These are phyloP conservation scores for Clanis bilineata DNA, from an alignment of 2,888 invertebrate genomes.

Conservation along the genomic window DNA sequence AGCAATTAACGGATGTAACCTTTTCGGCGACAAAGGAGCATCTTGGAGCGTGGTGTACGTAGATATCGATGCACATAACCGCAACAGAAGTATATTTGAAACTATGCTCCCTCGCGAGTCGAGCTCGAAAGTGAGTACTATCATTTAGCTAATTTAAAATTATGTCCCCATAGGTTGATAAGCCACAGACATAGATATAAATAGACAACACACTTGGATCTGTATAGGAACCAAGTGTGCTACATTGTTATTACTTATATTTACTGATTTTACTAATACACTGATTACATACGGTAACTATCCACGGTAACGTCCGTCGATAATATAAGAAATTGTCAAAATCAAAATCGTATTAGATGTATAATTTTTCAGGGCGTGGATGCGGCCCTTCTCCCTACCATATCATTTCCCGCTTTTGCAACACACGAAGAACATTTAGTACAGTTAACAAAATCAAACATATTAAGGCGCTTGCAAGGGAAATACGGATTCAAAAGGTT, in stretches of 20 bases:
- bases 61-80: constrained; percentile 99
- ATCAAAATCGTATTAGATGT: no score
- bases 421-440: constrained; percentile 97
- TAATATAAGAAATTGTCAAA: no score
- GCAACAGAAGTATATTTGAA: constrained; percentile 99
- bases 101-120: constrained; percentile 98
- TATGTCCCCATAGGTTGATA: no score
- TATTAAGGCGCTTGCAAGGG: constrained; percentile 91
- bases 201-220: no score
- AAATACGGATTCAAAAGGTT: constrained; percentile 97
- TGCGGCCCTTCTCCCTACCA: constrained; percentile 93
- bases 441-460: constrained; percentile 92
- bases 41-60: constrained; percentile 99
- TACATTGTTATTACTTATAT: no score
- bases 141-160: no score
- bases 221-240: no score
- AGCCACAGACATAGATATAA: no score
- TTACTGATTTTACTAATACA: no score
- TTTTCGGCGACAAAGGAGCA: constrained; percentile 98
- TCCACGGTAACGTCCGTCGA: no score
- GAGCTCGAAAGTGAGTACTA: constrained; percentile 94
- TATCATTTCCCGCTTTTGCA: constrained; percentile 99
- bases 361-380: constrained; percentile 90
- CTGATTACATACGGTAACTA: no score
- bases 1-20: constrained; percentile 98